Evolutionary conservation across 2,113 vertebrate species (phyloP).

Genomic region (Bufo bufo): DNA sequence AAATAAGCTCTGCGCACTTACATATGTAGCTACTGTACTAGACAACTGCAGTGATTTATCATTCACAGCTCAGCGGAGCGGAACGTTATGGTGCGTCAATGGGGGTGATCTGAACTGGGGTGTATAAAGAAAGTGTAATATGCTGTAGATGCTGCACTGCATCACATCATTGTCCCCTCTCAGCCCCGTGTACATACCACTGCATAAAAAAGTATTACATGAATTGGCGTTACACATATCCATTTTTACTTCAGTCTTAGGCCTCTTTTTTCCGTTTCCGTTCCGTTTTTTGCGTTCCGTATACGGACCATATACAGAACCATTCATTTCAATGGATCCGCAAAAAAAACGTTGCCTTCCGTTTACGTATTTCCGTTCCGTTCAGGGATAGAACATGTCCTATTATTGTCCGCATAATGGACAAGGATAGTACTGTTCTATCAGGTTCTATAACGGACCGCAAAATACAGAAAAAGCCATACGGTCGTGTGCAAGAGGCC

Average conservation of each 20-base stretch:
- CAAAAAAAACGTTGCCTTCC: too few relatives aligned
- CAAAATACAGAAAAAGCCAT: too few relatives aligned
- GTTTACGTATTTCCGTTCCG: too few relatives aligned
- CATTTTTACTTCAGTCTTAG: background rate
- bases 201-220: background rate
- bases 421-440: too few relatives aligned
- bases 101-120: background rate
- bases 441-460: too few relatives aligned
- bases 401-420: too few relatives aligned
- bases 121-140: conserved; percentile 2
- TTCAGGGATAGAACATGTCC: too few relatives aligned
- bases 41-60: conserved; percentile 40
- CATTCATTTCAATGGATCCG: too few relatives aligned
- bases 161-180: background rate
- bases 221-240: background rate
- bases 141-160: conserved; percentile 8
- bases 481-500: too few relatives aligned
- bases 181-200: background rate
- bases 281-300: too few relatives aligned
- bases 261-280: too few relatives aligned
- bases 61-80: conserved; percentile 16
- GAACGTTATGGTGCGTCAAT: conserved; percentile 11
- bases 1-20: conserved; percentile 42
- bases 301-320: too few relatives aligned
- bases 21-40: background rate